Conservation (phyloP, 2,888 invertebrate genomes). For the Homarus gammarus region DNA sequence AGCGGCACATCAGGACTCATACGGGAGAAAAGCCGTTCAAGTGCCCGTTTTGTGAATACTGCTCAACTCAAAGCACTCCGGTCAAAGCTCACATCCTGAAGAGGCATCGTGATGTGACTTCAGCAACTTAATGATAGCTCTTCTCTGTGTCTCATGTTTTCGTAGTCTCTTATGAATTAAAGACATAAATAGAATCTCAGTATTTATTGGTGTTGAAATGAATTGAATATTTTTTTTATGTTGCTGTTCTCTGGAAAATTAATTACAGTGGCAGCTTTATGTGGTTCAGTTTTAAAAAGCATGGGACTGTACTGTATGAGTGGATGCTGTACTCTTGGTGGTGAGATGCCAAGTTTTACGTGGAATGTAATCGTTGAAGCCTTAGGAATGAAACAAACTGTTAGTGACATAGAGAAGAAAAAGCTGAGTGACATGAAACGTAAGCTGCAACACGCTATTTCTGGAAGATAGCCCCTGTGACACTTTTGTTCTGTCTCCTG, state of each 20-base stretch:
- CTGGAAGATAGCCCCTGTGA: slow-evolving; percentile 30
- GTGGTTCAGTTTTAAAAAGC: background rate
- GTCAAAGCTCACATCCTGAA: slow-evolving; percentile 57
- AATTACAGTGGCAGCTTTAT: background rate
- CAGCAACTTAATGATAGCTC: slow-evolving; percentile 1
- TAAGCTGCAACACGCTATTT: background rate
- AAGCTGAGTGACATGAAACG: background rate
- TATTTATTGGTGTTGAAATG: background rate
- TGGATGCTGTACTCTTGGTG: background rate
- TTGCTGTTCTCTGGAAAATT: background rate
- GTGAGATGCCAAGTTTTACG: background rate
- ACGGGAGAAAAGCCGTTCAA: slow-evolving; percentile 74
- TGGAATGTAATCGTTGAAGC: slow-evolving; percentile 4
- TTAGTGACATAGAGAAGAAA: background rate
- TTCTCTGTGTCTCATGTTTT: no score
- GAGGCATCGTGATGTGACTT: slow-evolving; percentile 36
- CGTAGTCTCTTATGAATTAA: no score
- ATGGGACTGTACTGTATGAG: background rate
- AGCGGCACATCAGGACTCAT: slow-evolving; percentile 73
- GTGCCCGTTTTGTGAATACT: slow-evolving; percentile 68
- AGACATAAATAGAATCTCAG: no score
- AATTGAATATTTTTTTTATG: background rate
- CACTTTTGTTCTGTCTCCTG: slow-evolving; percentile 58
- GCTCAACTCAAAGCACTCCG: slow-evolving; percentile 60
- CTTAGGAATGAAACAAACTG: background rate